Evolutionary conservation across 2,113 vertebrate genomes (phyloP).

Genomic region (Muscicapa adusta): DNA sequence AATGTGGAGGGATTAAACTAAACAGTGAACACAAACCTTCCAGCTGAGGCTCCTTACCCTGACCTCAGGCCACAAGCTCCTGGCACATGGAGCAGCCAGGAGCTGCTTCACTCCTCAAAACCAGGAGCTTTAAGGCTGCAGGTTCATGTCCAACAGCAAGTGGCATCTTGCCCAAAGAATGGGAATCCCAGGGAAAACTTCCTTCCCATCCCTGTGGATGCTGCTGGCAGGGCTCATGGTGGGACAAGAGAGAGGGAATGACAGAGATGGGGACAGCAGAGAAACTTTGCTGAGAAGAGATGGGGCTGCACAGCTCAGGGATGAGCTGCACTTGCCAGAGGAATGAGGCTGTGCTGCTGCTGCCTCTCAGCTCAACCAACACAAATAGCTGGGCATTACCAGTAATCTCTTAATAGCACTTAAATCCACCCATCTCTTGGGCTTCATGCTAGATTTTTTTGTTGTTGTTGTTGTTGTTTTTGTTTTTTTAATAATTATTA

Average conservation of each 20-base stretch:
- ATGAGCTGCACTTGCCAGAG: background rate
- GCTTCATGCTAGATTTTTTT: background rate
- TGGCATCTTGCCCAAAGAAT: background rate
- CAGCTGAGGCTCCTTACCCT: background rate
- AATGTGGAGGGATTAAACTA: background rate
- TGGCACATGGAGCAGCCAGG: background rate
- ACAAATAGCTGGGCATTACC: background rate
- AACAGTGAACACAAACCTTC: background rate
- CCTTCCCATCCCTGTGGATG: accelerated
- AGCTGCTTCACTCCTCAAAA: background rate
- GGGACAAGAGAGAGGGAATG: background rate
- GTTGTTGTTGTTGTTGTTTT: no score
- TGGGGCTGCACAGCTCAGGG: background rate
- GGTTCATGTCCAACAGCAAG: accelerated
- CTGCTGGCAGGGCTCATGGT: background rate
- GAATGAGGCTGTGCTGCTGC: background rate
- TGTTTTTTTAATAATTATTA: background rate
- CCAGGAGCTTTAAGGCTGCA: background rate
- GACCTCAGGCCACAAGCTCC: background rate
- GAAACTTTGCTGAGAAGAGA: background rate
- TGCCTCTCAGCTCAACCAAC: background rate
- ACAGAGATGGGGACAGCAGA: background rate
- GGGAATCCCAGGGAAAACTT: background rate
- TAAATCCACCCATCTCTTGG: background rate
- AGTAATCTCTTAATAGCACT: background rate